These are phyloP conservation scores for Ericerus pela DNA, from an alignment of 1,140 invertebrate species.

Conservation along the genomic window DNA sequence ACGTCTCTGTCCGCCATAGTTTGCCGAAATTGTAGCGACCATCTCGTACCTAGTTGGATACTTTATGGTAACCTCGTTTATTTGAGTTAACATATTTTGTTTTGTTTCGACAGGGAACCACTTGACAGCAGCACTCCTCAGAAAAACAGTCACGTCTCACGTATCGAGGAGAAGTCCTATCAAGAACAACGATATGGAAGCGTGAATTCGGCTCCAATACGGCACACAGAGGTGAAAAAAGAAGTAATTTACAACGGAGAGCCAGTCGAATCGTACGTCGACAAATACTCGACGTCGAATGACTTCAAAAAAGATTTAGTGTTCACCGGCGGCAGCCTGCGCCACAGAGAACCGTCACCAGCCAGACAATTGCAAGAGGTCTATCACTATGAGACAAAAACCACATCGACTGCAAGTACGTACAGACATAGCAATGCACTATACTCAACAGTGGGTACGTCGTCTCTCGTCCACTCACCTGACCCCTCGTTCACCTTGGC, in stretches of 20 bases:
- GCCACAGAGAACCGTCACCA: constrained; percentile 20
- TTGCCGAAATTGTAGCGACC: too few species aligned
- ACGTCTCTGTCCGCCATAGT: too few species aligned
- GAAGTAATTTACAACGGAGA: constrained; percentile 4
- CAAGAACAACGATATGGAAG: constrained; percentile 18
- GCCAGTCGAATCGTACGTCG: constrained; percentile 6
- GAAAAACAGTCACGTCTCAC: constrained; percentile 19
- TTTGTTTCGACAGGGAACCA: background rate
- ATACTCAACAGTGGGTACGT: background rate
- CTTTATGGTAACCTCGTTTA: too few species aligned
- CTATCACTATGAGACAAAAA: constrained; percentile 19
- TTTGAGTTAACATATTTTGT: too few species aligned
- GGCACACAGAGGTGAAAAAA: background rate
- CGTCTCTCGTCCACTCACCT: background rate
- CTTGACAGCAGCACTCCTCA: constrained; percentile 13
- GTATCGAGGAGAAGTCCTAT: constrained; percentile 17
- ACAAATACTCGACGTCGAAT: background rate
- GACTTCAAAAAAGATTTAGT: background rate
- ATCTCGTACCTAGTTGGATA: too few species aligned
- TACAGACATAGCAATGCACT: background rate
- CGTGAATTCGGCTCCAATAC: background rate
- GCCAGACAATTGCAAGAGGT: constrained; percentile 18
- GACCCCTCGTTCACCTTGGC: background rate
- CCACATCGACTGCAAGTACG: constrained; percentile 13
- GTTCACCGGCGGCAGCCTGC: background rate